These are phyloP conservation scores for Cotesia vestalis DNA, from an alignment of 1,140 invertebrate genomes.

Conservation along the genomic window DNA sequence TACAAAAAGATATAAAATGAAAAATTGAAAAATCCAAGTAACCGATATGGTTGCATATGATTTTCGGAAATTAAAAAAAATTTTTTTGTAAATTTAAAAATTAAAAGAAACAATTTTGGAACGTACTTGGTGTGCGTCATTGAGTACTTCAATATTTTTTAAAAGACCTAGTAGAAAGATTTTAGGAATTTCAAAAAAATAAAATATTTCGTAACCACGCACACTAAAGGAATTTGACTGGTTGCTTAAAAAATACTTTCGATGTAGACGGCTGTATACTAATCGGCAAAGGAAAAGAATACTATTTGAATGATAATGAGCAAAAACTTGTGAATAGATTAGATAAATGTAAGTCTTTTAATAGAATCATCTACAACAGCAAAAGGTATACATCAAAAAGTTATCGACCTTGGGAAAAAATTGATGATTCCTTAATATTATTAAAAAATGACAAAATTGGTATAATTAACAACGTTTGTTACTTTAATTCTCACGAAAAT, in stretches of 20 bases:
- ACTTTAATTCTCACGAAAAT: neutral
- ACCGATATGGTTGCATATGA: too few relatives aligned
- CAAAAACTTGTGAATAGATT: neutral
- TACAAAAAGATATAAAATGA: too few relatives aligned
- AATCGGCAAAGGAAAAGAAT: conserved; percentile 26
- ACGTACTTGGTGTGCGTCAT: too few relatives aligned
- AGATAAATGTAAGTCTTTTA: conserved; percentile 11
- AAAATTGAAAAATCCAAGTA: too few relatives aligned
- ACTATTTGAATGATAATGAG: conserved; percentile 11
- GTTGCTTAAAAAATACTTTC: neutral
- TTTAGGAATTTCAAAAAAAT: too few relatives aligned
- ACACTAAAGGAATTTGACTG: neutral
- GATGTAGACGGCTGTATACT: neutral
- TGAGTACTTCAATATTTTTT: too few relatives aligned
- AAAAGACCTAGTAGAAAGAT: too few relatives aligned
- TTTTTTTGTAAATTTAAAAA: too few relatives aligned
- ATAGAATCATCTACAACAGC: conserved; percentile 1
- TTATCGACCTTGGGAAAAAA: conserved; percentile 2
- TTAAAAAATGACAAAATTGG: conserved; percentile 14
- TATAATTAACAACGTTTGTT: conserved; percentile 26
- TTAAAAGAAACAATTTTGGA: too few relatives aligned
- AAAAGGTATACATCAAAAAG: neutral
- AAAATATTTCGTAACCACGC: too few relatives aligned
- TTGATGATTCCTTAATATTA: conserved; percentile 19
- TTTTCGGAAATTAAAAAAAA: too few relatives aligned